A percentile compares a stretch with the other conserved stretches of the same genome.
Evolutionary conservation across 2,888 invertebrate species (phyloP).

Genomic region (Amorpha juglandis): DNA sequence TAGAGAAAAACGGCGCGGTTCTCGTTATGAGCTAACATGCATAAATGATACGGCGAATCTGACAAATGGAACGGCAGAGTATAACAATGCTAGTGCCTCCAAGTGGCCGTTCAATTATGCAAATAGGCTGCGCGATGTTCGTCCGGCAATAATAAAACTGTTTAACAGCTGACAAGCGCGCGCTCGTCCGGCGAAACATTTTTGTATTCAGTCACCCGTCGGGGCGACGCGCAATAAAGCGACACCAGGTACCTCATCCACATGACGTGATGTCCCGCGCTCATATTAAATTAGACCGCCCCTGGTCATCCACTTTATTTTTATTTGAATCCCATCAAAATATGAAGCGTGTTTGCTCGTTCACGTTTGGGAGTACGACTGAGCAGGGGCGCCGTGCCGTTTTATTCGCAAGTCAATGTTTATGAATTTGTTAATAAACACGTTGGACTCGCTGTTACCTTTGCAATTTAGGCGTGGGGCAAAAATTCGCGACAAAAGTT

Average conservation of each 20-base stretch:
- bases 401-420: slow-evolving; percentile 79
- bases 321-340: slow-evolving; percentile 83
- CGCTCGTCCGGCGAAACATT: slow-evolving; percentile 62
- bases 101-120: slow-evolving; percentile 85
- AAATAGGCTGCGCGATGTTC: slow-evolving; percentile 79
- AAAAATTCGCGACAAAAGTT: slow-evolving; percentile 57
- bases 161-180: slow-evolving; percentile 82
- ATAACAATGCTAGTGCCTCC: slow-evolving; percentile 82
- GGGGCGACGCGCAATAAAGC: slow-evolving; percentile 71
- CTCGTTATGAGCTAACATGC: slow-evolving; percentile 80
- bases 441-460: slow-evolving; percentile 62
- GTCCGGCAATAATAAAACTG: slow-evolving; percentile 82
- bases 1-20: slow-evolving; percentile 76
- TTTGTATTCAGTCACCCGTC: slow-evolving; percentile 71
- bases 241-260: slow-evolving; percentile 71
- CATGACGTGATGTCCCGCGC: slow-evolving; percentile 73
- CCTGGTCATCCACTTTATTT: slow-evolving; percentile 80
- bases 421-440: slow-evolving; percentile 82
- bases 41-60: slow-evolving; percentile 83
- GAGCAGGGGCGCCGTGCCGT: slow-evolving; percentile 44
- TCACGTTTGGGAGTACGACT: slow-evolving; percentile 65
- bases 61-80: slow-evolving; percentile 83
- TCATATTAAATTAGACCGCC: slow-evolving; percentile 81
- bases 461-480: slow-evolving; percentile 59
- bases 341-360: slow-evolving; percentile 75